These are phyloP conservation scores for Vesta saturnalis DNA, from an alignment of 2,888 invertebrate species.

Conservation along the genomic window DNA sequence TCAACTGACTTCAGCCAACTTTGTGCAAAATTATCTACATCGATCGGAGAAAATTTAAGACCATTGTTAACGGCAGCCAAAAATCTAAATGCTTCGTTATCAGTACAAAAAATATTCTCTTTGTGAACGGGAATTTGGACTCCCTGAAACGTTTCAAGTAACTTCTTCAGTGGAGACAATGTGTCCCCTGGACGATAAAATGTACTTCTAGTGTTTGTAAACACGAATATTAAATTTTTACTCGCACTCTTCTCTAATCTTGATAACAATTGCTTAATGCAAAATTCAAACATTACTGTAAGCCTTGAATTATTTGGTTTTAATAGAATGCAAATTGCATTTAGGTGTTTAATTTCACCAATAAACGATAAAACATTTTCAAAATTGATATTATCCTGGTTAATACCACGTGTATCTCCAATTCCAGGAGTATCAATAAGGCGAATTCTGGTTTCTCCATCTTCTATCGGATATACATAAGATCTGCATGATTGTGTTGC, in stretches of 20 bases:
- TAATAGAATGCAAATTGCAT: constrained; percentile 50
- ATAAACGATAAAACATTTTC: constrained; percentile 51
- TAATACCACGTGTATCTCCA: constrained; percentile 44
- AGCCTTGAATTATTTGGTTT: constrained; percentile 52
- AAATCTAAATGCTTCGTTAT: constrained; percentile 56
- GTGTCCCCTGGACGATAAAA: constrained; percentile 55
- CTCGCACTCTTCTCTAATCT: constrained; percentile 55
- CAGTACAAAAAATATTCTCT: constrained; percentile 56
- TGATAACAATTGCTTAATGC: constrained; percentile 54
- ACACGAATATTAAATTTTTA: constrained; percentile 56
- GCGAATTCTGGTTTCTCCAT: constrained; percentile 45
- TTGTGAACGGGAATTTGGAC: constrained; percentile 42
- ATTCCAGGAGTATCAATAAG: constrained; percentile 58
- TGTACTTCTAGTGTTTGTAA: constrained; percentile 52
- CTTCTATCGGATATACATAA: constrained; percentile 66
- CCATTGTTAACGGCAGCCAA: constrained; percentile 51
- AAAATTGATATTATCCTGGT: constrained; percentile 44
- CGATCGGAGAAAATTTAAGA: constrained; percentile 38
- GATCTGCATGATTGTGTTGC: constrained; percentile 64
- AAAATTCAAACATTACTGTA: constrained; percentile 54
- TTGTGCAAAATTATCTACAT: constrained; percentile 38
- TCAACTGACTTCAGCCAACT: constrained; percentile 47
- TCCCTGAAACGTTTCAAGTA: constrained; percentile 47
- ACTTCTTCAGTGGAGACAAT: constrained; percentile 45
- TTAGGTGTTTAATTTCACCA: constrained; percentile 50